Base-by-base conservation (phyloP, 2,888 invertebrate species). In the Drosophila koepferae region DNA sequence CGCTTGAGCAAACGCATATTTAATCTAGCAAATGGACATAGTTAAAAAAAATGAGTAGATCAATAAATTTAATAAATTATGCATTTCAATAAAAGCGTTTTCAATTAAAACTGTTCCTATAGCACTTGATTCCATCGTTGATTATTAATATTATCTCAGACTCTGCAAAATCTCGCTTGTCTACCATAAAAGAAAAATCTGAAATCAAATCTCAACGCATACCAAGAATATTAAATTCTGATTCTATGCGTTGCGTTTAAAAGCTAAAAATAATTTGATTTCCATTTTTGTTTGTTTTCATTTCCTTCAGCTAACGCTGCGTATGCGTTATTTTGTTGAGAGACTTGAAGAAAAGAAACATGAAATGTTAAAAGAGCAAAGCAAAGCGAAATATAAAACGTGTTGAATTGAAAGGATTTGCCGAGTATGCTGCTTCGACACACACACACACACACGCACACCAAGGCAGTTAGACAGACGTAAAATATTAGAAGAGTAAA, bases 401-500 rank as follows among this genome's bases (percentile, higher is more conserved):
- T 80, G 81, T 77, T 74, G 74, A 81, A 74, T 71, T 63, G 67
- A 74, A 74, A 68, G 81, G 74, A 80, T 79, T 81, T 80, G 36
- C 63, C 41, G 62, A 72, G 48, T 48, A 48, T 66, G 38, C 64
- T 51, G 55, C 60, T 48, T 46, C 60, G 20, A 62, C 16, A 53
- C 28, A 55, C 28, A 63, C 14, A 49, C 10, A 40, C 44, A 48
- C 41, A 43, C 20, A 59, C 28, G 55, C n/a, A 56, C 49, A 61
- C 18, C 36, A 40, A 53, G 31, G 60, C 59, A 60, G 34, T 53
- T 66, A 55, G 60, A 60, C 77, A 74, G 70, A 67, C 59, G 62
- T 89, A 86, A 89, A 75, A 86, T 82, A 76, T 84, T 89, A 88
- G 74, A 89, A 88, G 83, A 86, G 70, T 80, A 88, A 80, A 67